Percentiles rank a stretch among this genome's conserved stretches.
Evolutionary conservation across 2,797 vertebrate species (phyloP).

Genomic region (Clangula hyemalis): DNA sequence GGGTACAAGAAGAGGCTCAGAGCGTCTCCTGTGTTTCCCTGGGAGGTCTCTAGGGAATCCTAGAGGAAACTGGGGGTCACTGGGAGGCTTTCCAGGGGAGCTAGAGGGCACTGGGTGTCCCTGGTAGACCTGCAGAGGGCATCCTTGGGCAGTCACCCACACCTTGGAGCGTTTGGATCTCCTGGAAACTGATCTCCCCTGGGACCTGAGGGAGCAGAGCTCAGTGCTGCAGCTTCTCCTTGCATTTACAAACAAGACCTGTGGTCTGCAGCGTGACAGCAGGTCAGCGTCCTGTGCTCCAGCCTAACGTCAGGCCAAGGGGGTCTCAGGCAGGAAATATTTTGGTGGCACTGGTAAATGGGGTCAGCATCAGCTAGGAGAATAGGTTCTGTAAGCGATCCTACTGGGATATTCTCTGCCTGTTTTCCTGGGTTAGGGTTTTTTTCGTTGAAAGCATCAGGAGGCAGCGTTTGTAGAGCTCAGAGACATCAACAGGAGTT

Average conservation of each 20-base stretch:
- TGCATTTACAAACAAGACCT: fast-evolving
- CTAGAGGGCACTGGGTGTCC: too few relatives aligned
- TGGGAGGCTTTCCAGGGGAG: too few relatives aligned
- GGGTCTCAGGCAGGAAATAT: fast-evolving
- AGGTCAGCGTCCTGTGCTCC: background rate
- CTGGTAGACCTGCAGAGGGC: too few relatives aligned
- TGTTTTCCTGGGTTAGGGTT: background rate
- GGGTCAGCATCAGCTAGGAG: background rate
- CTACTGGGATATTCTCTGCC: fast-evolving
- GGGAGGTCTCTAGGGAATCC: too few relatives aligned
- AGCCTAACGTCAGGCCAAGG: fast-evolving
- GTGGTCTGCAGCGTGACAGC: background rate
- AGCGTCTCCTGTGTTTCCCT: too few relatives aligned
- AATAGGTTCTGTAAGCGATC: background rate
- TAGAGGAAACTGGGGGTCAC: too few relatives aligned
- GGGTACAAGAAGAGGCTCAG: too few relatives aligned
- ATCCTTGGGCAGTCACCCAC: background rate
- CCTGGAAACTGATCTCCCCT: background rate
- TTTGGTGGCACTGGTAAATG: background rate
- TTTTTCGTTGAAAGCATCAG: background rate
- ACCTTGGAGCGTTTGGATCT: background rate
- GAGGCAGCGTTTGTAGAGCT: background rate
- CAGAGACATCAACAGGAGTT: background rate
- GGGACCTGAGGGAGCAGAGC: background rate
- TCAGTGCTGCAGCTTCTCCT: background rate